Evolutionary conservation across 2,797 vertebrate genomes (phyloP).

Genomic region (Sebastes oblongus): DNA sequence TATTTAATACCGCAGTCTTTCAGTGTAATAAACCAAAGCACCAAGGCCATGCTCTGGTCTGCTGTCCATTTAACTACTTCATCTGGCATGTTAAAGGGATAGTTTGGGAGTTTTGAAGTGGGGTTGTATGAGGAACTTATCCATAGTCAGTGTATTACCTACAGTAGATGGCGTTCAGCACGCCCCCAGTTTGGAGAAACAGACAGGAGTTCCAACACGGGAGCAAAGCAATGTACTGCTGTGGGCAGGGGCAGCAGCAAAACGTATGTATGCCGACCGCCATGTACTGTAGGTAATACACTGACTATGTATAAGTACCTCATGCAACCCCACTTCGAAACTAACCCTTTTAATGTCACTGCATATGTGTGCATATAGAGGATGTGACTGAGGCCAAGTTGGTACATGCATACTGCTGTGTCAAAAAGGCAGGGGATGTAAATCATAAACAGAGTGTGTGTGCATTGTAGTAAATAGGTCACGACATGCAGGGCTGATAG

Average conservation of each 20-base stretch:
- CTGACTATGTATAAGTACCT: not conserved
- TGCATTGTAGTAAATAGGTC: slow-evolving; percentile 69
- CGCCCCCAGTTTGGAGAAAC: no score
- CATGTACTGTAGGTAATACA: no score
- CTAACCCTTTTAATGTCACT: not conserved
- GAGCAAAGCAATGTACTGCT: no score
- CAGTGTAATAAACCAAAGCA: slow-evolving; percentile 1
- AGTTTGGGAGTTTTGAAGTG: not conserved
- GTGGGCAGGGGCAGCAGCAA: no score
- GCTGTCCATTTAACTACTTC: not conserved
- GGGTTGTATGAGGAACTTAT: not conserved
- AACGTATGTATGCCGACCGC: no score
- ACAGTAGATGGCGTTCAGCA: no score
- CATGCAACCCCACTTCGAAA: not conserved
- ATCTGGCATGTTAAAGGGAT: not conserved
- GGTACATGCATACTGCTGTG: not conserved
- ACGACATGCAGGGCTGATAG: slow-evolving; percentile 27
- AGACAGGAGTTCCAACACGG: no score
- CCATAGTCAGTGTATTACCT: no score
- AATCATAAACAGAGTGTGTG: slow-evolving; percentile 31
- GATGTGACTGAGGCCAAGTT: not conserved
- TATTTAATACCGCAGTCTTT: not conserved
- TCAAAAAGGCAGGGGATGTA: slow-evolving; percentile 36
- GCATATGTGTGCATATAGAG: not conserved
- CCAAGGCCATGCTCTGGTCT: not conserved